These are phyloP conservation scores for Momotus momota DNA, from an alignment of 2,797 vertebrate genomes.

Conservation along the genomic window DNA sequence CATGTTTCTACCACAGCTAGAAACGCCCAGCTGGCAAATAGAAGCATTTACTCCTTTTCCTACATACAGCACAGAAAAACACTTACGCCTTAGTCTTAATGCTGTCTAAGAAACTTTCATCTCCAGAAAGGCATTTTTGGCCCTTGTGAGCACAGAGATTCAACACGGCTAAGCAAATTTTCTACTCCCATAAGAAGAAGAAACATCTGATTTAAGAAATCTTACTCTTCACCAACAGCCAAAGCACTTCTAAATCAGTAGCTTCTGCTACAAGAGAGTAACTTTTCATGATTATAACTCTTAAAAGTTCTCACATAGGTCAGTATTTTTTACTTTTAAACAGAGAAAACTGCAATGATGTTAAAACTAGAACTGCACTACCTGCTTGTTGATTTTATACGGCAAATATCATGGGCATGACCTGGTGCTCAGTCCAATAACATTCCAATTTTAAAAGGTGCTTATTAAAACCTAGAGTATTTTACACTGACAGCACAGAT, in stretches of 20 bases:
- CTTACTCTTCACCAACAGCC: not conserved
- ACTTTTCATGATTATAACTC: not conserved
- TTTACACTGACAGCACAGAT: not conserved
- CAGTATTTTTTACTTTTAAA: not conserved
- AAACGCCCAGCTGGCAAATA: not conserved
- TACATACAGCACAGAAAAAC: not conserved
- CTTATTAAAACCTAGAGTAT: not conserved
- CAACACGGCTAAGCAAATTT: not conserved
- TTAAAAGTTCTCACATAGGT: not conserved
- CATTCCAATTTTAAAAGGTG: not conserved
- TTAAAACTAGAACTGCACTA: not conserved
- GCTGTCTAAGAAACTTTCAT: not conserved
- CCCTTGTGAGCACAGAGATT: rapidly evolving
- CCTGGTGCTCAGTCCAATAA: not conserved
- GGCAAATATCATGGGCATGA: not conserved
- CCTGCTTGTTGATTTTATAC: not conserved
- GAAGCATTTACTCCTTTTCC: not conserved
- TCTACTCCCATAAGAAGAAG: not conserved
- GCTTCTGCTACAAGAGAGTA: not conserved
- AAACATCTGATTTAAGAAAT: not conserved
- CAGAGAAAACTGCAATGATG: not conserved
- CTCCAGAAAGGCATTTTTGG: not conserved
- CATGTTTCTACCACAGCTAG: not conserved
- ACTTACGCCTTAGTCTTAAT: not conserved
- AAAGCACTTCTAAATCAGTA: not conserved